Evolutionary conservation across 2,113 vertebrate species (phyloP).

Genomic region (Grantiella picta): DNA sequence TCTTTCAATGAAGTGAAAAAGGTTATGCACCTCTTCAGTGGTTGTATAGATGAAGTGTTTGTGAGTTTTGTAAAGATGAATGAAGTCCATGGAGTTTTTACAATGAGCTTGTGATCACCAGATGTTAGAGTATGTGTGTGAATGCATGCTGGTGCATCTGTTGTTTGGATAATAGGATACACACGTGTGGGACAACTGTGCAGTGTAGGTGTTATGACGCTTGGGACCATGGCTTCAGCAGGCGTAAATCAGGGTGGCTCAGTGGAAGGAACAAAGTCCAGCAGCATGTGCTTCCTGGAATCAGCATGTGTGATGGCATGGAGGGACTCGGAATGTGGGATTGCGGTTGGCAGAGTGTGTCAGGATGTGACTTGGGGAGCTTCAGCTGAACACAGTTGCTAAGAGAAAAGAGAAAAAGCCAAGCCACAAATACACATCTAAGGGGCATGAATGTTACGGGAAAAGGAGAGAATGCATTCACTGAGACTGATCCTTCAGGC

Average conservation of each 20-base stretch:
- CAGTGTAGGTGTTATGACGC: not conserved
- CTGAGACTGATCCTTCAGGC: not conserved
- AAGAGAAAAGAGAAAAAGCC: not conserved
- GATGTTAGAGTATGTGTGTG: not conserved
- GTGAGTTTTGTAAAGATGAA: slow-evolving; percentile 24
- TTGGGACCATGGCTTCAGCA: not conserved
- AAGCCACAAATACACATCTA: slow-evolving; percentile 4
- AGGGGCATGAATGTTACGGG: not conserved
- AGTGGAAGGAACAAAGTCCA: not conserved
- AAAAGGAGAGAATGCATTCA: not conserved
- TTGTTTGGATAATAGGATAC: not conserved
- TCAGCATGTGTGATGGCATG: not conserved
- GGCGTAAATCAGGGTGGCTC: not conserved
- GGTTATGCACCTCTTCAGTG: not conserved
- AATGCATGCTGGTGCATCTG: not conserved
- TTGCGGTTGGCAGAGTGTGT: not conserved
- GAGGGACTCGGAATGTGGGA: not conserved
- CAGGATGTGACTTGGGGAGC: not conserved
- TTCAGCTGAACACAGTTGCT: not conserved
- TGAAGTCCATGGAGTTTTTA: not conserved
- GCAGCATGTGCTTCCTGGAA: not conserved
- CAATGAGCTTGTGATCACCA: not conserved
- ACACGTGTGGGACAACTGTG: not conserved
- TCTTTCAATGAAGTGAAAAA: not conserved
- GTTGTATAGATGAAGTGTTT: slow-evolving; percentile 23